Evolutionary conservation across 2,888 invertebrate species (phyloP), one percentile per base, ranked within the genome.

Genomic region (Hemistola chrysoprasaria): DNA sequence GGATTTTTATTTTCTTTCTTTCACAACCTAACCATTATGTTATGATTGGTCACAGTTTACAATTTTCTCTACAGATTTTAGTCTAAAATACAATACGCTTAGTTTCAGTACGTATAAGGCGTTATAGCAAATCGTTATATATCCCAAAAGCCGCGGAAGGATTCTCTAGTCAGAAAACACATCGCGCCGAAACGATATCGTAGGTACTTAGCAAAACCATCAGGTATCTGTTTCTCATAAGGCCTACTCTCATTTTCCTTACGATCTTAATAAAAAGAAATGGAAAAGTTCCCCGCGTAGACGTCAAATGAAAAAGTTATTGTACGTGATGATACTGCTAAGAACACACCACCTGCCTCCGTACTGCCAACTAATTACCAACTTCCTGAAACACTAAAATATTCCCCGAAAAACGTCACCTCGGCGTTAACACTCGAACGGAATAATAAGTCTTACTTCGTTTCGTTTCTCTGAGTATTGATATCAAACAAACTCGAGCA

Each of bases 231-330:
- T 77, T 78, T 69, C 79, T 76, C 77, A 75, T 78, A 81, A 78
- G 78, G 77, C 79, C 82, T 71, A 77, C 83, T 84, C 79, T 78
- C 79, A 82, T 85, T 85, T 85, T 80, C 80, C 78, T 85, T 80
- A 80, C 79, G 80, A 78, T 84, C 81, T 86, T 86, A 87, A 87
- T 87, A 87, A 87, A 85, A 86, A 83, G 82, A 81, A 86, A 87
- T 85, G 83, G 79, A 73, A 85, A 88, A 87, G 86, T 85, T 83
- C 64, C 66, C 67, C 71, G 74, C 65, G 75, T 78, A 75, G 81
- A 80, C 84, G 81, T 87, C 87, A 86, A 86, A 87, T 85, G 87
- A 86, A 86, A 87, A 88, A 88, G 87, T 88, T 87, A 84, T 82
- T 72, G 78, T 62, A 80, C 87, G 87, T 88, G 87, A 87, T 79